Evolutionary conservation across 2,888 invertebrate species (phyloP).

Genomic region (Platypus cylindrus): DNA sequence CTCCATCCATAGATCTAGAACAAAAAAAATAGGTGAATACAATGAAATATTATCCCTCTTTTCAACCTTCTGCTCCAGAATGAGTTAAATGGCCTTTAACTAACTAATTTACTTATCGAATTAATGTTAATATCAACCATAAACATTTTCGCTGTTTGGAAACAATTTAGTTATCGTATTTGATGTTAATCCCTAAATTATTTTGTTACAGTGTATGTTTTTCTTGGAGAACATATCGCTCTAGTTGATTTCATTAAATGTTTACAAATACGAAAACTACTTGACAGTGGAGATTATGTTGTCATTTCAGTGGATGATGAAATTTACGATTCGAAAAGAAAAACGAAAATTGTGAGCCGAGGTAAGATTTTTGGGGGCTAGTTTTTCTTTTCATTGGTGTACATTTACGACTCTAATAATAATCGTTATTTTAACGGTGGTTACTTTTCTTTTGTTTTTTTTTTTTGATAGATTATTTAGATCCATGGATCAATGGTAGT

Average conservation of each 20-base stretch:
- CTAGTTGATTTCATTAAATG: constrained; percentile 74
- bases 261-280: constrained; percentile 58
- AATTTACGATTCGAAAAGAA: constrained; percentile 57
- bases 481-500: constrained; percentile 44
- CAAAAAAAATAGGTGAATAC: too few relatives aligned
- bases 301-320: constrained; percentile 83
- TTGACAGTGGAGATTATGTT: constrained; percentile 70
- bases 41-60: too few relatives aligned
- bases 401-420: background rate
- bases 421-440: background rate
- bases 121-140: too few relatives aligned
- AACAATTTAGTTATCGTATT: too few relatives aligned
- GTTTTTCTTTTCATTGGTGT: background rate
- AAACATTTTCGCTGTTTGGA: too few relatives aligned
- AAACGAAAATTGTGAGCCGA: constrained; percentile 41
- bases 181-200: too few relatives aligned
- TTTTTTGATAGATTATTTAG: constrained; percentile 49
- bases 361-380: too few relatives aligned
- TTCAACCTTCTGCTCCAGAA: too few relatives aligned
- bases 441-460: background rate
- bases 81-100: too few relatives aligned
- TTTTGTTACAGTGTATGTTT: constrained; percentile 70
- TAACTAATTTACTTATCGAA: too few relatives aligned
- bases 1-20: too few relatives aligned
- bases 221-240: constrained; percentile 78